Conservation (phyloP, 1,140 invertebrate genomes). For the Zaprionus tsacasi region DNA sequence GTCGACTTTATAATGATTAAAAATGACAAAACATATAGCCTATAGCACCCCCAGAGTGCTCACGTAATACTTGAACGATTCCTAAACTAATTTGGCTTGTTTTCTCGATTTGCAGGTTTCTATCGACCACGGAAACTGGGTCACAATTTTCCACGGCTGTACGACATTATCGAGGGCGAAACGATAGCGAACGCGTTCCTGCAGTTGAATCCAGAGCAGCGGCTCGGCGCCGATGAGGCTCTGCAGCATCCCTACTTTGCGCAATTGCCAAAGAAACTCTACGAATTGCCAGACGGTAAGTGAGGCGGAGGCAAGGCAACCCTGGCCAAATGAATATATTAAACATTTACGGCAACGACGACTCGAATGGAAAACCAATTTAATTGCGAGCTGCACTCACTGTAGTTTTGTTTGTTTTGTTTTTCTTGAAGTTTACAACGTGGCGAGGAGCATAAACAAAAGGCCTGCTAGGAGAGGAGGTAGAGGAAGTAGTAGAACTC, state of each 20-base stretch:
- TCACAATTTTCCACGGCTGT: constrained; percentile 93
- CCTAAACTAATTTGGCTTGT: constrained; percentile 28
- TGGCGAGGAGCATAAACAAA: constrained; percentile 9
- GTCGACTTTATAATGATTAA: no score
- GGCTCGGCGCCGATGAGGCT: constrained; percentile 94
- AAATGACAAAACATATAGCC: no score
- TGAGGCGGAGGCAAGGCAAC: background rate
- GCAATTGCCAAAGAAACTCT: constrained; percentile 93
- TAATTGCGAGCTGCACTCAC: constrained; percentile 39
- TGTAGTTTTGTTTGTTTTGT: constrained; percentile 49
- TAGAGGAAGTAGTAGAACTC: background rate
- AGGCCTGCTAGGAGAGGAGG: background rate
- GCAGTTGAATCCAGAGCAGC: constrained; percentile 93
- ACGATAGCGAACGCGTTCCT: constrained; percentile 93
- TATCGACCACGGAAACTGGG: constrained; percentile 92
- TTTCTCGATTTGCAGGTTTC: constrained; percentile 84
- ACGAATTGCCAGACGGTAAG: constrained; percentile 95
- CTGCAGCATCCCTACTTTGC: constrained; percentile 96
- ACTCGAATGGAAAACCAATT: constrained; percentile 61
- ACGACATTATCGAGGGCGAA: constrained; percentile 94
- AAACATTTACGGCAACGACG: constrained; percentile 51
- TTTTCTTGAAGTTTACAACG: constrained; percentile 8
- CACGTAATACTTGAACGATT: no score
- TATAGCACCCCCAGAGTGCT: no score
- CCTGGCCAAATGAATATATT: constrained; percentile 53